Evolutionary conservation across 2,113 vertebrate genomes (phyloP).

Genomic region (Sminthopsis crassicaudata): DNA sequence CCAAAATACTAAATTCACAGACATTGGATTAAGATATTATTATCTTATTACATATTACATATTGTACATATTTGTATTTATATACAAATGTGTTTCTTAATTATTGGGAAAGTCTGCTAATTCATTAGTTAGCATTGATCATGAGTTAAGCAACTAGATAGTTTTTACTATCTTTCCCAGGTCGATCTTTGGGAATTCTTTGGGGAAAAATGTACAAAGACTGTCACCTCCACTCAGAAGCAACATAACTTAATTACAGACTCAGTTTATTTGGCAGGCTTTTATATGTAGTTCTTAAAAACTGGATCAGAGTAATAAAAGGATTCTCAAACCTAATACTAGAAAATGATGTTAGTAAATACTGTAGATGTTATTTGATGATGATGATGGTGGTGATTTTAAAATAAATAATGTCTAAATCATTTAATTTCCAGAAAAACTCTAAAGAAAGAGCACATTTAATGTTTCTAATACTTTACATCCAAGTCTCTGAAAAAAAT

Average conservation of each 20-base stretch:
- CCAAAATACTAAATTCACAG: neutral
- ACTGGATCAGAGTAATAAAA: neutral
- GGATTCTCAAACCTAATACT: too few species aligned
- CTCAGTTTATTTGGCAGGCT: neutral
- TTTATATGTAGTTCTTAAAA: constrained; percentile 2
- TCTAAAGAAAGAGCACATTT: neutral
- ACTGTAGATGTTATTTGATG: neutral
- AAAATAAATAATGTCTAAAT: neutral
- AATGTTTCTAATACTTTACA: constrained; percentile 7
- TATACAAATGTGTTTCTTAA: neutral
- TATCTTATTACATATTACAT: neutral
- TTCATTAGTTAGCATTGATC: too few species aligned
- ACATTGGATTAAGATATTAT: neutral
- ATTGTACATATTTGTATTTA: too few species aligned
- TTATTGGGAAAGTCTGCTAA: too few species aligned
- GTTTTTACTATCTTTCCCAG: too few species aligned
- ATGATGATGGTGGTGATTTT: neutral
- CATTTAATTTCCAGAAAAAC: neutral
- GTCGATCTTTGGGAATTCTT: too few species aligned
- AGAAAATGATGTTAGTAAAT: neutral
- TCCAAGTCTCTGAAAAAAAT: neutral
- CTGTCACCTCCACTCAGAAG: neutral
- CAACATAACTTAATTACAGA: neutral
- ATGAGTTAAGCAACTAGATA: too few species aligned
- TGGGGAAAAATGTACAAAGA: neutral